These are phyloP conservation scores for Leptopilina drosophilae DNA, from an alignment of 2,888 invertebrate species.

Conservation along the genomic window DNA sequence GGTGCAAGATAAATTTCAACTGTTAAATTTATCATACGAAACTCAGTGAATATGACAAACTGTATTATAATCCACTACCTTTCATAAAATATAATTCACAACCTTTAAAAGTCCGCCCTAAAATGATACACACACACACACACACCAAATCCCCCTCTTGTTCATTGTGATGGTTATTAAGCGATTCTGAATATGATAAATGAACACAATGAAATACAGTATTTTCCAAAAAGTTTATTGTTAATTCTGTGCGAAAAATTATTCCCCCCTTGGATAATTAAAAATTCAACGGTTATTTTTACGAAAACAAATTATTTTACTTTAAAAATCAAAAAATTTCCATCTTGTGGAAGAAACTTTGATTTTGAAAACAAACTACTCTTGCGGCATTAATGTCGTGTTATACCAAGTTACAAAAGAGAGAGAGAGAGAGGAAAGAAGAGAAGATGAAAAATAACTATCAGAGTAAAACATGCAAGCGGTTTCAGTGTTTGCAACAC, in stretches of 20 bases:
- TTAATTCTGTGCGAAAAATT: not conserved
- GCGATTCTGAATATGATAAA: conserved; percentile 37
- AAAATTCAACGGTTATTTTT: too few relatives aligned
- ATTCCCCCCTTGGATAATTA: too few relatives aligned
- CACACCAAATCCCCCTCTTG: not conserved
- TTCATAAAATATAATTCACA: conserved; percentile 10
- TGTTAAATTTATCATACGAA: too few relatives aligned
- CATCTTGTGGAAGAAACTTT: not conserved
- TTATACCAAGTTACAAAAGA: not conserved
- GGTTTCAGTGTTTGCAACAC: conserved; percentile 12
- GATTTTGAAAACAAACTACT: conserved; percentile 39
- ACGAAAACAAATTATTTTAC: too few relatives aligned
- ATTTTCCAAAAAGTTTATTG: not conserved
- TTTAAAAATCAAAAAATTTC: too few relatives aligned
- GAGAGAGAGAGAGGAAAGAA: not conserved
- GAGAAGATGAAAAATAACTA: not conserved
- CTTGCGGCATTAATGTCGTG: conserved; percentile 21
- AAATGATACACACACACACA: not conserved
- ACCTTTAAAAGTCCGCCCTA: conserved; percentile 6
- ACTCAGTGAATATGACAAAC: not conserved
- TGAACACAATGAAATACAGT: conserved; percentile 1
- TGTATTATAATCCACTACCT: conserved; percentile 6
- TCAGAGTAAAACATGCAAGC: not conserved
- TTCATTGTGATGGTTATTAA: conserved; percentile 27
- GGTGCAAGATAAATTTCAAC: too few relatives aligned